phyloP scores from a whole-genome alignment of 2,888 invertebrate species.

The Nipponacmea schrenckii region DNA sequence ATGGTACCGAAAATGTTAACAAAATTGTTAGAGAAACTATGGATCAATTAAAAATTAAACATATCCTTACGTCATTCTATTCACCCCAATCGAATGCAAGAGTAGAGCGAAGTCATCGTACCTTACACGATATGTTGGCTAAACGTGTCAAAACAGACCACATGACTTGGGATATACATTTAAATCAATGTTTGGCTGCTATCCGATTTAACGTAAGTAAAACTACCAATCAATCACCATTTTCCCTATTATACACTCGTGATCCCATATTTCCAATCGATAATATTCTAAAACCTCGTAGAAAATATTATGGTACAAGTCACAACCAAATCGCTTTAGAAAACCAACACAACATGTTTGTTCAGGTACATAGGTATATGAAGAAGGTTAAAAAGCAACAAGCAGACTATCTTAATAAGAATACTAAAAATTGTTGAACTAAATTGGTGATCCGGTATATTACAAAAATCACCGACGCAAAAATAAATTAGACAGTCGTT shows the following conservation, averaged over 20 bases:
- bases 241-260: conserved; percentile 27
- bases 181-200: too few species aligned
- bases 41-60: conserved; percentile 3
- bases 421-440: conserved; percentile 21
- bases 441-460: conserved; percentile 33
- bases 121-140: too few species aligned
- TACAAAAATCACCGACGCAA: conserved; percentile 25
- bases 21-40: conserved; percentile 15
- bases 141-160: too few species aligned
- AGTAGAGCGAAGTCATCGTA: too few species aligned
- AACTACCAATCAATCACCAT: too few species aligned
- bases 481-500: conserved; percentile 29
- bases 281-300: conserved; percentile 26
- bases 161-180: too few species aligned
- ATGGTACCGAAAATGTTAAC: conserved; percentile 22
- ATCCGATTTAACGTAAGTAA: too few species aligned
- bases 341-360: conserved; percentile 32
- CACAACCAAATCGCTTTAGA: conserved; percentile 26
- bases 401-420: conserved; percentile 27
- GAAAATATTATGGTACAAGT: conserved; percentile 28
- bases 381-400: conserved; percentile 29
- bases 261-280: conserved; percentile 31
- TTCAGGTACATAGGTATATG: conserved; percentile 16
- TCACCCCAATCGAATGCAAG: conserved; percentile 8
- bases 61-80: conserved; percentile 10